Base-by-base conservation (phyloP, 2,888 invertebrate species). In the Amphipyra berbera region DNA sequence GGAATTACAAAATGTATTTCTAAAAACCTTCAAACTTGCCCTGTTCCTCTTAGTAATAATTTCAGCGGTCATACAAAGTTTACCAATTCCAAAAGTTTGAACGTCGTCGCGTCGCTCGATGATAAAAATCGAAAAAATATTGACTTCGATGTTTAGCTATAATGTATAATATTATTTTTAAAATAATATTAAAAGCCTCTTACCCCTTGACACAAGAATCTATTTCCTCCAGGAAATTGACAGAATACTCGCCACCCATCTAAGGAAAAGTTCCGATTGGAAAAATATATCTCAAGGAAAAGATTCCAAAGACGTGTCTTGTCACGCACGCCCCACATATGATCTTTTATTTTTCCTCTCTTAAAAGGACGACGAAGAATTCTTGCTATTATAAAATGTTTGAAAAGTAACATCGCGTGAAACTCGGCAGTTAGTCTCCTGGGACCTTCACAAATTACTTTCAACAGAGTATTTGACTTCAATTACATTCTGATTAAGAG, bases 151-250 rank as follows among this genome's bases (percentile, higher is more conserved):
- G 2, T 21, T 1, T 21, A 2, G 21, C 1, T 1, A 21, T 21
- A 3, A 21, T 3, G 3, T 21, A 21, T 2, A 30, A 8, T 45
- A 46, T 14, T 33, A 45, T 35, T 21, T 46, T 13, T 6, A 45
- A 45, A 49, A 42, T 55, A 27, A 52, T 48, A 60, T 30, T 9
- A 37, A 50, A 47, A 54, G 48, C n/a, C 55, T 37, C 21, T 73
- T 53, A 50, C 50, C 40, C 45, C 53, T 50, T 61, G 70, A 74
- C 71, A 71, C 57, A 64, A 56, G 63, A 75, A 72, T 78, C 78
- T 73, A 85, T 87, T 87, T 85, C 82, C 87, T 80, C 15, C 33
- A 83, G 84, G 84, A 85, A 85, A 85, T 87, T 82, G 82, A 82
- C 66, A 61, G 57, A 78, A 74, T 62, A 70, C 61, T 78, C 72